Evolutionary conservation across 2,888 invertebrate species (phyloP).

Genomic region (Ectobius pallidus): DNA sequence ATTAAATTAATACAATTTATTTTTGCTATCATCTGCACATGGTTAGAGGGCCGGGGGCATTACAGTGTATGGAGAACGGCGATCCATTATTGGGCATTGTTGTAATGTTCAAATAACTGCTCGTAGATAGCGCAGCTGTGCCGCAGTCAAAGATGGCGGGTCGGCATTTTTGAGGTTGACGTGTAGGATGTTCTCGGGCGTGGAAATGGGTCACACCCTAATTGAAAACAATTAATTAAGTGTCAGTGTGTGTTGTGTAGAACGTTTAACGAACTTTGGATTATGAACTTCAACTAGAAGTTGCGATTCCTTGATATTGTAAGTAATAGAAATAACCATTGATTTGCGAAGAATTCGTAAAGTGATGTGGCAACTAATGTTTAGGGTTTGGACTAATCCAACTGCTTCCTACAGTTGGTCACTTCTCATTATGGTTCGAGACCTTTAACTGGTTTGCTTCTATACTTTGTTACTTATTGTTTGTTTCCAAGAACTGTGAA

Average conservation of each 20-base stretch:
- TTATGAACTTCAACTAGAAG: constrained; percentile 3
- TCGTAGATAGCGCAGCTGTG: constrained; percentile 8
- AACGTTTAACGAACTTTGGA: neutral
- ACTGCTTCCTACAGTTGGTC: neutral
- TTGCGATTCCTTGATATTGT: neutral
- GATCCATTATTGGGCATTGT: too few relatives aligned
- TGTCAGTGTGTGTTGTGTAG: neutral
- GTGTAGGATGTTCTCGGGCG: constrained; percentile 51
- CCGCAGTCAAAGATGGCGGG: constrained; percentile 31
- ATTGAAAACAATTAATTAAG: constrained; percentile 31
- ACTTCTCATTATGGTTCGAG: neutral
- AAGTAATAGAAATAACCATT: neutral
- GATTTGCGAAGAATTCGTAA: neutral
- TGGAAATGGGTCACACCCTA: constrained; percentile 50
- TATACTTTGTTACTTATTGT: neutral
- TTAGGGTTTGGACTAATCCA: neutral
- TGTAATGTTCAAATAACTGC: too few relatives aligned
- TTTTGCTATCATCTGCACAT: too few relatives aligned
- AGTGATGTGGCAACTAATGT: constrained; percentile 20
- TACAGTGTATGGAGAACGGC: too few relatives aligned
- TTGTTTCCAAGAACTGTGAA: neutral
- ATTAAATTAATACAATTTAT: too few relatives aligned
- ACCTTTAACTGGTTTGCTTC: neutral
- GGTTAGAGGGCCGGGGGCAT: too few relatives aligned
- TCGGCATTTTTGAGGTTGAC: constrained; percentile 46